phyloP scores from a whole-genome alignment of 1,140 invertebrate species.

The Eumaeus atala region DNA sequence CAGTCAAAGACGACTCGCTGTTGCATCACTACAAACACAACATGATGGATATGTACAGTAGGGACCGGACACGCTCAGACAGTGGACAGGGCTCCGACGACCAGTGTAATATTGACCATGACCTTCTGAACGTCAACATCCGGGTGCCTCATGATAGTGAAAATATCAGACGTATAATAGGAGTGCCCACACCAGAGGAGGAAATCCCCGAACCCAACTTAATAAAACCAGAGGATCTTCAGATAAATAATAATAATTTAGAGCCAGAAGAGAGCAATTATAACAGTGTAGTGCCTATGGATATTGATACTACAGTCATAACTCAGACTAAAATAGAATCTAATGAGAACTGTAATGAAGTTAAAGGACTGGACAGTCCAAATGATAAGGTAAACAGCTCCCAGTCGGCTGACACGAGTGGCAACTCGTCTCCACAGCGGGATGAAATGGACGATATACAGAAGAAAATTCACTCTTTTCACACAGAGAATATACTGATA shows the following conservation, averaged over 20 bases:
- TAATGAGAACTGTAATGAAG: constrained; percentile 42
- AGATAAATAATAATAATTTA: constrained; percentile 53
- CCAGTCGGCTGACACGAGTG: constrained; percentile 67
- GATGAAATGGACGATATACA: constrained; percentile 77
- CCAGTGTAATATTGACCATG: constrained; percentile 55
- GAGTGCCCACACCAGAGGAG: constrained; percentile 56
- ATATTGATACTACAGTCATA: constrained; percentile 56
- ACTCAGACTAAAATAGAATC: constrained; percentile 53
- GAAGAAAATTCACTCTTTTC: constrained; percentile 76
- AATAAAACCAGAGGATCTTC: constrained; percentile 41
- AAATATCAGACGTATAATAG: constrained; percentile 61
- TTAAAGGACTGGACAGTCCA: constrained; percentile 48
- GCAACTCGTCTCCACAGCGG: constrained; percentile 65
- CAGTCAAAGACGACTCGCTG: constrained; percentile 54
- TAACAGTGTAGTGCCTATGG: constrained; percentile 59
- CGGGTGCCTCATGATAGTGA: constrained; percentile 51
- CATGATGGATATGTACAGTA: constrained; percentile 61
- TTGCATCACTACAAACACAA: constrained; percentile 51
- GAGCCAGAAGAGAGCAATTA: constrained; percentile 52
- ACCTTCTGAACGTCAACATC: constrained; percentile 53
- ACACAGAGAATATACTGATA: constrained; percentile 76
- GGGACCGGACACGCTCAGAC: constrained; percentile 56
- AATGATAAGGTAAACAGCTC: constrained; percentile 57
- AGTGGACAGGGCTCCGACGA: constrained; percentile 65
- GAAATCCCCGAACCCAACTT: constrained; percentile 41